Evolutionary conservation across 2,888 invertebrate genomes (phyloP), one percentile per base, ranked within the genome.

Genomic region (Folsomia candida): DNA sequence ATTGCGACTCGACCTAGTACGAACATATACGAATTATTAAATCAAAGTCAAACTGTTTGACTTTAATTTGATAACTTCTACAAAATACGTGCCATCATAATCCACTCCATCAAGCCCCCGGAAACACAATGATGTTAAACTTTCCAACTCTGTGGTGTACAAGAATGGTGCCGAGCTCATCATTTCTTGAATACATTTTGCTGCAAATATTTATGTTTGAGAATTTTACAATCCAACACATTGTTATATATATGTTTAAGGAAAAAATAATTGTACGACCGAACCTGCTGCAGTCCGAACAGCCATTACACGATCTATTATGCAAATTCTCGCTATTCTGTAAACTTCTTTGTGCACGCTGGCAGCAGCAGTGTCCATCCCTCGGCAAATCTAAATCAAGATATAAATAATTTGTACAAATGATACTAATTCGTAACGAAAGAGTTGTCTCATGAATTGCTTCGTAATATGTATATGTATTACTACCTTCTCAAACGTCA

Each of bases 201-300:
- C 93, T n/a, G n/a, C n/a, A n/a, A n/a, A n/a, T n/a, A n/a, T n/a
- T n/a, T n/a, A n/a, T n/a, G n/a, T n/a, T n/a, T n/a, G n/a, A n/a
- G n/a, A n/a, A n/a, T n/a, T n/a, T n/a, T n/a, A n/a, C n/a, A n/a
- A n/a, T n/a, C n/a, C n/a, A n/a, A n/a, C n/a, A n/a, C n/a, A n/a
- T n/a, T n/a, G n/a, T n/a, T n/a, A n/a, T n/a, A n/a, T n/a, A n/a
- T n/a, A n/a, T n/a, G n/a, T n/a, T n/a, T n/a, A n/a, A n/a, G n/a
- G n/a, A n/a, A n/a, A n/a, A n/a, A n/a, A n/a, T n/a, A n/a, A n/a
- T n/a, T n/a, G n/a, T n/a, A n/a, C n/a, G n/a, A n/a, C n/a, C n/a
- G n/a, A n/a, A n/a, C n/a, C n/a, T 0, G 98, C 94, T 1, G 96
- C 95, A 73, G 93, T 93, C 62, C 98, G 88, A 24, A 98, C 98